Conservation (phyloP, 2,888 invertebrate species). For the Acronicta alni region DNA sequence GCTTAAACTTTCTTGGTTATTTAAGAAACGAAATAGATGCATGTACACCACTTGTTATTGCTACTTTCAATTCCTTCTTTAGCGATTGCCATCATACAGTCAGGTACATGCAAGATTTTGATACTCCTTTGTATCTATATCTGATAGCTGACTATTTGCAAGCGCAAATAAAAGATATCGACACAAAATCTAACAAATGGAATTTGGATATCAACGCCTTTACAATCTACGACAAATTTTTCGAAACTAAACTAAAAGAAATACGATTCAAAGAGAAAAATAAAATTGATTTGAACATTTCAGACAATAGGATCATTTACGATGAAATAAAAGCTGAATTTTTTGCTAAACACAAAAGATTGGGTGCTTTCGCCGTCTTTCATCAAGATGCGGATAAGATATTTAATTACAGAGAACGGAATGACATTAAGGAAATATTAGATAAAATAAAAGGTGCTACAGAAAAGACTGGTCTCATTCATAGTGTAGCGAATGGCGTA, state of each 20-base stretch:
- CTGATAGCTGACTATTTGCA: conserved; percentile 32
- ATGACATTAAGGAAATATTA: conserved; percentile 13
- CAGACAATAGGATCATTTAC: conserved; percentile 29
- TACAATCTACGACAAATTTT: conserved; percentile 37
- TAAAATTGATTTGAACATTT: conserved; percentile 25
- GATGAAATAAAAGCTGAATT: conserved; percentile 7
- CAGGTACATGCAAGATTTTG: not conserved
- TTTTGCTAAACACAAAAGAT: conserved; percentile 25
- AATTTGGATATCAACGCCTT: conserved; percentile 35
- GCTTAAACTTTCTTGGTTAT: conserved; percentile 11
- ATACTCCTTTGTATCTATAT: conserved; percentile 34
- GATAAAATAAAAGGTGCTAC: conserved; percentile 8
- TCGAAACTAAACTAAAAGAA: conserved; percentile 35
- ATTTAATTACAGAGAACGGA: conserved; percentile 14
- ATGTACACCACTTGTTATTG: not conserved
- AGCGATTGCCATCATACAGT: not conserved
- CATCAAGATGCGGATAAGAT: conserved; percentile 1
- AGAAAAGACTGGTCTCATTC: conserved; percentile 35
- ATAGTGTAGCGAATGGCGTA: conserved; percentile 20
- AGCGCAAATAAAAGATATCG: conserved; percentile 13
- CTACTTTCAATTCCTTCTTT: conserved; percentile 7
- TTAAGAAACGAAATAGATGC: conserved; percentile 6
- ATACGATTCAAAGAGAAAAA: conserved; percentile 44
- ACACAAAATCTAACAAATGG: conserved; percentile 16
- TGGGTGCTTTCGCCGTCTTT: conserved; percentile 38